These are phyloP conservation scores for Ptiloglossa arizonensis DNA, from an alignment of 1,140 invertebrate species.

Conservation along the genomic window DNA sequence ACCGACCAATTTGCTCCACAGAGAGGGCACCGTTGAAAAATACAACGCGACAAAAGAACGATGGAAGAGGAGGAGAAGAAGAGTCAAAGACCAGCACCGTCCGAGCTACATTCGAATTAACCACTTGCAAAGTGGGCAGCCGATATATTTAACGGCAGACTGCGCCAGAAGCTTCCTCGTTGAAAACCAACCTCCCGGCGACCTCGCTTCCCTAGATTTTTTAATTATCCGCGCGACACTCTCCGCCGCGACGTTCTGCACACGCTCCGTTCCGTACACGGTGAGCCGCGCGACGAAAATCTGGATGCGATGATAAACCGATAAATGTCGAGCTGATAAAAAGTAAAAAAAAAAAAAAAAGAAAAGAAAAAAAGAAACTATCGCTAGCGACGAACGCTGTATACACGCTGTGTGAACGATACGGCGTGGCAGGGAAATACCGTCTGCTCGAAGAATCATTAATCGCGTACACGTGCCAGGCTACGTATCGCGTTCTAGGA, in stretches of 20 bases:
- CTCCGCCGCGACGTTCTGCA: too few species aligned
- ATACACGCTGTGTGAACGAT: too few species aligned
- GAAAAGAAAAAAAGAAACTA: too few species aligned
- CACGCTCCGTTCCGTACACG: background rate
- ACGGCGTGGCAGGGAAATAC: background rate
- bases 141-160: constrained; percentile 63
- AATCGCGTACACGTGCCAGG: background rate
- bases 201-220: constrained; percentile 60
- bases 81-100: constrained; percentile 49
- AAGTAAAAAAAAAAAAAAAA: too few species aligned
- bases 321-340: background rate
- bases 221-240: constrained; percentile 42
- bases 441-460: background rate
- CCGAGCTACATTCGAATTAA: constrained; percentile 46
- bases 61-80: constrained; percentile 1
- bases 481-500: background rate
- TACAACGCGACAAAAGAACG: background rate
- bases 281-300: background rate
- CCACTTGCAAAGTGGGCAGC: constrained; percentile 54
- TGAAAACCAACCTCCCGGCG: constrained; percentile 61
- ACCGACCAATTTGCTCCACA: background rate
- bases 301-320: constrained; percentile 20
- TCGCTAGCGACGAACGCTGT: too few species aligned
- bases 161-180: constrained; percentile 61
- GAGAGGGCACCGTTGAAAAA: constrained; percentile 11